Evolutionary conservation across 2,888 invertebrate genomes (phyloP).

Genomic region (Monochamus alternatus): DNA sequence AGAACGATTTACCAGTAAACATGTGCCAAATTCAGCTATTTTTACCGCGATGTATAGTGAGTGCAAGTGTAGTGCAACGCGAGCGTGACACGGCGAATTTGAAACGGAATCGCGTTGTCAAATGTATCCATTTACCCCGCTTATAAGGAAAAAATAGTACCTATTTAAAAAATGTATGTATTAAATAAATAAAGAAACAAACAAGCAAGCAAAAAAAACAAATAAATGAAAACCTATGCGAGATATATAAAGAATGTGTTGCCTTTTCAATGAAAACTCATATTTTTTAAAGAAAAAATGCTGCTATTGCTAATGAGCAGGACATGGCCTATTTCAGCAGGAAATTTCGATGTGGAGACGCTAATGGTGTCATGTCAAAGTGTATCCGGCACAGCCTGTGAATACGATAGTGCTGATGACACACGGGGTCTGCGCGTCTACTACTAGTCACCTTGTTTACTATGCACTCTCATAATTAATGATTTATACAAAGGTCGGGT

Average conservation of each 20-base stretch:
- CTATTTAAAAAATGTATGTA: too few species aligned
- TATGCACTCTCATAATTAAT: neutral
- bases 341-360: conserved; percentile 68
- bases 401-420: conserved; percentile 19
- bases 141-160: too few species aligned
- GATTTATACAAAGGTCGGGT: neutral
- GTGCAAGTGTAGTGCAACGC: too few species aligned
- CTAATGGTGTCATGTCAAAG: conserved; percentile 67
- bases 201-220: neutral
- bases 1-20: too few species aligned
- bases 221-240: too few species aligned
- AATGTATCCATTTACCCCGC: too few species aligned
- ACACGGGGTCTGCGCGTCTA: conserved; percentile 24
- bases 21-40: too few species aligned
- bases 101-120: too few species aligned
- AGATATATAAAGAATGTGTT: too few species aligned
- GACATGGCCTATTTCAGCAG: conserved; percentile 69
- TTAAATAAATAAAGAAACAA: too few species aligned
- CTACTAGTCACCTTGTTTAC: conserved; percentile 15
- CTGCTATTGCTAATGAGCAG: conserved; percentile 59
- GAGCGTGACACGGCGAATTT: too few species aligned
- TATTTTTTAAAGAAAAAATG: neutral
- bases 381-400: conserved; percentile 62
- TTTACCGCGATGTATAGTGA: too few species aligned
- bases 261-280: neutral